These are phyloP conservation scores for Acyrthosiphon pisum DNA, from an alignment of 1,140 invertebrate genomes.

Conservation along the genomic window DNA sequence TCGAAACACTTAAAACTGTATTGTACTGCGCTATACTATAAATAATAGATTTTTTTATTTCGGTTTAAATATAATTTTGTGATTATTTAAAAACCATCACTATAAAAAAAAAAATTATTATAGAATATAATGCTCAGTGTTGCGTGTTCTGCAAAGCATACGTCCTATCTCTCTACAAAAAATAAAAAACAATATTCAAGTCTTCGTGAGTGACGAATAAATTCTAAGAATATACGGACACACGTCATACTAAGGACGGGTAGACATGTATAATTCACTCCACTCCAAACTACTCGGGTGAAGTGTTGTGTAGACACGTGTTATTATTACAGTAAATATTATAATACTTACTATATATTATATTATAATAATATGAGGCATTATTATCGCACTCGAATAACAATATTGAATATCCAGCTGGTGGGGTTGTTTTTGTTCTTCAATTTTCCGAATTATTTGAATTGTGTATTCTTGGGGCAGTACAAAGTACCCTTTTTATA, in stretches of 20 bases:
- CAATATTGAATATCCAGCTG: background rate
- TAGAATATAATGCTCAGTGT: background rate
- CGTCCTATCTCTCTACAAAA: background rate
- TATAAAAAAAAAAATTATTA: no score
- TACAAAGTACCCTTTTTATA: background rate
- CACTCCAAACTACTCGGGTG: background rate
- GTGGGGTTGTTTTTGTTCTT: background rate
- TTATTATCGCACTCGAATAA: background rate
- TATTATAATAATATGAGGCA: background rate
- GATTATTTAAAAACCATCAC: background rate
- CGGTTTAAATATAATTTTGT: background rate
- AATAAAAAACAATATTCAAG: background rate
- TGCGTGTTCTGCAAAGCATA: background rate
- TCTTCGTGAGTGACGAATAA: background rate
- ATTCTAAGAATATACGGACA: background rate
- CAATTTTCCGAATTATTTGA: background rate
- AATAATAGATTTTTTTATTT: background rate
- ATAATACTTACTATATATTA: background rate
- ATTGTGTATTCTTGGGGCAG: background rate
- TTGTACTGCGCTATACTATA: background rate
- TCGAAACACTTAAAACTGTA: background rate
- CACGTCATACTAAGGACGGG: background rate
- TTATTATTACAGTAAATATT: background rate
- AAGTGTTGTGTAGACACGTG: background rate
- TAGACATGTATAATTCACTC: background rate